Evolutionary conservation across 2,797 vertebrate species (phyloP).

Genomic region (Muscicapa comitata): DNA sequence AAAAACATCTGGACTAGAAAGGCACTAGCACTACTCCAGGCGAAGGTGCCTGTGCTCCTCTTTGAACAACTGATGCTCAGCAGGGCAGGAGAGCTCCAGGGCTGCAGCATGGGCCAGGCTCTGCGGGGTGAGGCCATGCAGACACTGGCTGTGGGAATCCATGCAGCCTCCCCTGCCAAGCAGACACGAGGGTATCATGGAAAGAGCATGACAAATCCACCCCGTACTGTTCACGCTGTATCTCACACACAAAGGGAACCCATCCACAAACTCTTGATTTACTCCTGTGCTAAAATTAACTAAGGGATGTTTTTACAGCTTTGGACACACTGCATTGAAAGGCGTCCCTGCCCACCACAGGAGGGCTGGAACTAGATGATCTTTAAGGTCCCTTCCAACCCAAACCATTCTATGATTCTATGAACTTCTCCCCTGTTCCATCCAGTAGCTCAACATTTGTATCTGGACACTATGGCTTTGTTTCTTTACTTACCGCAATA

Average conservation of each 20-base stretch:
- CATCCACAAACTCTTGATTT: neutral
- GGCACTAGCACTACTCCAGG: neutral
- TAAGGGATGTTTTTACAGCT: neutral
- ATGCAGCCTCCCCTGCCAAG: neutral
- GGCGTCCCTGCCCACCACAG: fast-evolving
- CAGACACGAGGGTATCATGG: neutral
- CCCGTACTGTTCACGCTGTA: neutral
- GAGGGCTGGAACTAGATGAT: neutral
- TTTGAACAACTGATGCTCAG: neutral
- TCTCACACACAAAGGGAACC: neutral
- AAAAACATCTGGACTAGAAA: neutral
- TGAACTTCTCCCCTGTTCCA: neutral
- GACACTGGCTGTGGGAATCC: neutral
- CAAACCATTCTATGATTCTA: neutral
- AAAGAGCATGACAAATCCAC: neutral
- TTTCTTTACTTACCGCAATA: slow-evolving; percentile 84
- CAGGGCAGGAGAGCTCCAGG: neutral
- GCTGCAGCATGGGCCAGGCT: neutral
- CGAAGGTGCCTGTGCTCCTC: neutral
- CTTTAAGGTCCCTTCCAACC: neutral
- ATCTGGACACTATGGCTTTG: neutral
- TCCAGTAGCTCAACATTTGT: neutral
- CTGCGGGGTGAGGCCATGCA: neutral
- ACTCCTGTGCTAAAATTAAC: neutral
- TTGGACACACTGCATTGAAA: neutral